A percentile compares a stretch with the other conserved stretches of the same genome.
Conservation (phyloP, 1,140 invertebrate species). For the Idris sp. region DNA sequence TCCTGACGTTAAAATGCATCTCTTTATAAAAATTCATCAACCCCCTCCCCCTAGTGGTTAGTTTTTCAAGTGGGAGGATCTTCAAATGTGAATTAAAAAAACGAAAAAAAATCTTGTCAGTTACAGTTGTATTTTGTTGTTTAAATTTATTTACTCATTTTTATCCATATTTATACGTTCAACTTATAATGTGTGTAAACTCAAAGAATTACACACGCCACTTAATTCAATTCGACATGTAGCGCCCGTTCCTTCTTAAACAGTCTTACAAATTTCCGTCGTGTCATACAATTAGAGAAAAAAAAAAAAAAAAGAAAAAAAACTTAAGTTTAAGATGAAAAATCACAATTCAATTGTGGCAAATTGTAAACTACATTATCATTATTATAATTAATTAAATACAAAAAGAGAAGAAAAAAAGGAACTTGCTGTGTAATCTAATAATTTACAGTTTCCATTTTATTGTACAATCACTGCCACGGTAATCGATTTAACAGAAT, state of each 20-base stretch:
- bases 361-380: no score
- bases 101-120: slow-evolving; percentile 14
- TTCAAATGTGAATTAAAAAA: no score
- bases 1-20: no score
- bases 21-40: no score
- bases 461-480: neutral
- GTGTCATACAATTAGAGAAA: slow-evolving; percentile 17
- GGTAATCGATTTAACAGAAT: no score
- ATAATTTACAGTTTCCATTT: neutral
- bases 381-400: no score
- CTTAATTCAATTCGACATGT: slow-evolving; percentile 20
- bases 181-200: slow-evolving; percentile 24
- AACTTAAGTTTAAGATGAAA: no score
- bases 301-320: slow-evolving; percentile 1
- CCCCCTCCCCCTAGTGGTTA: no score
- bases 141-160: no score
- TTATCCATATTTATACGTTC: slow-evolving; percentile 9
- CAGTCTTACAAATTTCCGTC: slow-evolving; percentile 27
- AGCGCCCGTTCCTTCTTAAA: slow-evolving; percentile 33
- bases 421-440: no score
- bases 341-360: no score
- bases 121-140: slow-evolving; percentile 3
- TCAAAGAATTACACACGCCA: slow-evolving; percentile 21
- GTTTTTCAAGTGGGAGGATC: slow-evolving; percentile 41
- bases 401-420: no score